Percentiles rank a stretch among this genome's conserved stretches.
These are phyloP conservation scores for Laothoe populi DNA, from an alignment of 2,888 invertebrate species.

Conservation along the genomic window DNA sequence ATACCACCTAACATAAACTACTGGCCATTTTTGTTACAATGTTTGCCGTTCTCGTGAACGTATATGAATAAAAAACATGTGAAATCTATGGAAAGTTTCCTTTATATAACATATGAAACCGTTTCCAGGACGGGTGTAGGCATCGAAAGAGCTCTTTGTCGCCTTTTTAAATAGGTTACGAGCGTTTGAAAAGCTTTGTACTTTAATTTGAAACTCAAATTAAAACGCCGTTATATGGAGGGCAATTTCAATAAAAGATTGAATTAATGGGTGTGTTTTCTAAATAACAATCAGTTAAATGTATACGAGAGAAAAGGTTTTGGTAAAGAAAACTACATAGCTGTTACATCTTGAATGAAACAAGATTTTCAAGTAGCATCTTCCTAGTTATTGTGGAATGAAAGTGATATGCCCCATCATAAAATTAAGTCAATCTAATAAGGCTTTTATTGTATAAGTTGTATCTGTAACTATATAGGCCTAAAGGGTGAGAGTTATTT, in stretches of 20 bases:
- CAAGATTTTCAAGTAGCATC: no score
- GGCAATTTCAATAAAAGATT: not conserved
- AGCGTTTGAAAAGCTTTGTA: conserved; percentile 19
- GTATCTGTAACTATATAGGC: no score
- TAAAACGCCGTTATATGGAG: conserved; percentile 34
- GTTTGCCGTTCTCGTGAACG: not conserved
- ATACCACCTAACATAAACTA: not conserved
- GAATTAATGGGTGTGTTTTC: no score
- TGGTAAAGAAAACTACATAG: no score
- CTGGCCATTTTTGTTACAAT: not conserved
- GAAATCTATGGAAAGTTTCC: not conserved
- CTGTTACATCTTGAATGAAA: no score
- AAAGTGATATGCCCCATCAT: no score
- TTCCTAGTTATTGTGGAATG: no score
- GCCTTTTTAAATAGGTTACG: conserved; percentile 23
- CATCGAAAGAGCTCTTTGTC: conserved; percentile 26
- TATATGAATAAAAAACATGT: conserved; percentile 15
- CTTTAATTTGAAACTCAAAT: conserved; percentile 31
- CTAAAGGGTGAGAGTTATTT: no score
- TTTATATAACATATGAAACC: conserved; percentile 7
- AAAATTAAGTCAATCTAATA: no score
- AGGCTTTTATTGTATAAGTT: no score
- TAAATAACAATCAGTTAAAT: no score
- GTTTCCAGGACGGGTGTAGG: conserved; percentile 4
- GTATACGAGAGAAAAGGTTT: no score